Percentiles rank a stretch among this genome's conserved stretches.
Conservation (phyloP, 2,888 invertebrate genomes). For the Melinopterus prodromus region DNA sequence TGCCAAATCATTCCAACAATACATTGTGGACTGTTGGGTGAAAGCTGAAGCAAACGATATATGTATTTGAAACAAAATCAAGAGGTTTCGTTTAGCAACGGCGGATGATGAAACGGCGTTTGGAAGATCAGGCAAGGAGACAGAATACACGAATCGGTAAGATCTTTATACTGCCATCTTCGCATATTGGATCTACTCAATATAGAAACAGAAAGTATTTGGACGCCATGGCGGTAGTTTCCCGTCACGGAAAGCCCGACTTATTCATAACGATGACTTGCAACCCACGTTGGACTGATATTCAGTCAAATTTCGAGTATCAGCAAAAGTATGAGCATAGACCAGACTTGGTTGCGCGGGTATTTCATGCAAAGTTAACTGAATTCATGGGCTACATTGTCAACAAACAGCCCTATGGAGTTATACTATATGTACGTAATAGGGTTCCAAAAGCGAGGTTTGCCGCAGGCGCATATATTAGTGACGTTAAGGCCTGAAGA, state of each 20-base stretch:
- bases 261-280: constrained; percentile 42
- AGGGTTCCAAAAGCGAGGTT: constrained; percentile 44
- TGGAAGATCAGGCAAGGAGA: constrained; percentile 18
- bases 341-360: constrained; percentile 38
- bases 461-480: constrained; percentile 37
- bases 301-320: constrained; percentile 28
- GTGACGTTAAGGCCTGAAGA: constrained; percentile 27
- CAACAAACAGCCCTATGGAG: constrained; percentile 22
- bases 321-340: constrained; percentile 32
- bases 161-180: constrained; percentile 25
- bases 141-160: constrained; percentile 30
- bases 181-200: constrained; percentile 10
- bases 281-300: constrained; percentile 40
- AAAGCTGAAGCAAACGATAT: constrained; percentile 27
- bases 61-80: constrained; percentile 18
- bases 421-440: constrained; percentile 35
- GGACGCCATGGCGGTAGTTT: constrained; percentile 40
- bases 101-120: constrained; percentile 7
- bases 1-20: constrained; percentile 31
- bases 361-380: constrained; percentile 36
- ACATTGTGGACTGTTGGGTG: constrained; percentile 29
- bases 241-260: constrained; percentile 36
- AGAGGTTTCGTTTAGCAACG: constrained; percentile 17
- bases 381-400: constrained; percentile 35
- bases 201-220: constrained; percentile 28